phyloP scores from a whole-genome alignment of 2,113 vertebrate genomes.

The Pelodiscus sinensis region DNA sequence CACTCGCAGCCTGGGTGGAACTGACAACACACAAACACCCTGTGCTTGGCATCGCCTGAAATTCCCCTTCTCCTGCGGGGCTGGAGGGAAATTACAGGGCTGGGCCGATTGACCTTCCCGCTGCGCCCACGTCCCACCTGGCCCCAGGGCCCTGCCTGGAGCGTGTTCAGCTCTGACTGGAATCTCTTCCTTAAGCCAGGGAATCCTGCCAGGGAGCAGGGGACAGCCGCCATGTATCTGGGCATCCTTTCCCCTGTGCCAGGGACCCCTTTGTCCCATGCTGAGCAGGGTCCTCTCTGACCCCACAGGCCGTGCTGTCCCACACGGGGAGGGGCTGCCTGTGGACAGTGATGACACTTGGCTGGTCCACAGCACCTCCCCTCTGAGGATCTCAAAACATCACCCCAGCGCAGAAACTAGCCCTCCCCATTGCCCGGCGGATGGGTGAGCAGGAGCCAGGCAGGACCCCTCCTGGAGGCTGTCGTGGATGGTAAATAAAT shows the following conservation, averaged over 20 bases:
- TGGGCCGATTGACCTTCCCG: not conserved
- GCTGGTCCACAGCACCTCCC: no score
- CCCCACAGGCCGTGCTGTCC: no score
- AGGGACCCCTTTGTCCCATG: no score
- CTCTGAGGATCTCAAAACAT: not conserved
- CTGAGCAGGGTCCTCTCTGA: no score
- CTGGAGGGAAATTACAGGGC: no score
- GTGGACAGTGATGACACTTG: no score
- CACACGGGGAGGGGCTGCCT: no score
- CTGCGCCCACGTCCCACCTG: not conserved
- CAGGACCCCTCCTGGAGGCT: not conserved
- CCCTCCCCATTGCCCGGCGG: not conserved
- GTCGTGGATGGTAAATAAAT: not conserved
- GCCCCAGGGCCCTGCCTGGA: not conserved
- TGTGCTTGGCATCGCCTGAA: fast-evolving
- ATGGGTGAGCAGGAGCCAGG: no score
- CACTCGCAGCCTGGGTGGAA: not conserved
- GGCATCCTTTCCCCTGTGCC: no score
- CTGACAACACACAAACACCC: constrained; percentile 59
- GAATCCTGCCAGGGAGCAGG: no score
- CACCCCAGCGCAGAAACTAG: no score
- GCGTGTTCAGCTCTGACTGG: not conserved
- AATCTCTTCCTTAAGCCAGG: not conserved
- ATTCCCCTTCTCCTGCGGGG: not conserved
- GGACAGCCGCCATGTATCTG: no score